Evolutionary conservation across 2,888 invertebrate species (phyloP), one percentile per base, ranked within the genome.

Genomic region (Sphaerolaimus hirsutus): DNA sequence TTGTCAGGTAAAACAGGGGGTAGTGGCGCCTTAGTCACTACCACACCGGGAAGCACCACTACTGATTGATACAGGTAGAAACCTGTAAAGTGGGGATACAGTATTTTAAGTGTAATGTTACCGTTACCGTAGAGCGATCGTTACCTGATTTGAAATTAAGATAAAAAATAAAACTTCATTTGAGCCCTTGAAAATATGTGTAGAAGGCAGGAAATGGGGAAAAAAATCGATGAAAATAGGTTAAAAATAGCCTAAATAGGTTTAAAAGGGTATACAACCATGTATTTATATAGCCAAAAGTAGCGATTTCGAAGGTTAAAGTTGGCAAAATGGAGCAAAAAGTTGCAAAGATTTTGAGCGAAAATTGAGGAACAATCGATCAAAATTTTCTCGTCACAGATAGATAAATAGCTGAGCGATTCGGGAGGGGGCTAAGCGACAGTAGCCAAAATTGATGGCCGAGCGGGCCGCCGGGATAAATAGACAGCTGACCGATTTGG

Each of bases 1-100:
- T 47, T 42, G 1, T 19, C 25, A 26, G 27, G 23, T 24, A 45
- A 25, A 1, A 46, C 36, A 7, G 5, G 37, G 14, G 48, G 46
- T 27, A 48, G 38, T 17, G 21, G 19, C 1, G 48, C 46, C 2
- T 22, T 17, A 1, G 48, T 48, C 14, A 2, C 10, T 17, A 48
- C 46, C 17, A 46, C 4, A 12, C 35, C 37, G 4, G 48, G 48
- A 17, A 48, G 37, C 14, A 43, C 37, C 21, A 43, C 26, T 19
- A n/a, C 24, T 4, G 22, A 12, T 14, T 40, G 32, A 17, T 48
- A 41, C 22, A 37, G 2, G 2, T 46, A 19, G 25, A 32, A 48
- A 23, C 46, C 46, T 24, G 21, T 21, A 5, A 41, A 10, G 19
- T 37, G 17, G 10, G 17, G 10, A 17, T 32, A 32, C 32, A 10